Conservation (phyloP, 2,797 vertebrate genomes). For the Orientallactaga sibirica region DNA sequence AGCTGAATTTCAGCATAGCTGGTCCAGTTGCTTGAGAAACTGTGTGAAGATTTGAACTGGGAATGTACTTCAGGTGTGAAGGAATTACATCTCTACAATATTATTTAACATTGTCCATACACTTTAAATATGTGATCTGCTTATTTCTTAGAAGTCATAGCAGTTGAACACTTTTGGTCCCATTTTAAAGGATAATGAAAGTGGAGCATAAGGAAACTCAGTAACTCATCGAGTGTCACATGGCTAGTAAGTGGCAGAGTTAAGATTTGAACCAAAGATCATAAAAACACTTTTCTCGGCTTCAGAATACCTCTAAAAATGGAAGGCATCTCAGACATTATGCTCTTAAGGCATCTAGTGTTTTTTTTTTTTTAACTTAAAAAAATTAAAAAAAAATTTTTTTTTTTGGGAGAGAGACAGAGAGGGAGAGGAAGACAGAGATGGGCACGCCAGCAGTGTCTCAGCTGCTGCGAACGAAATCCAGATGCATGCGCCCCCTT, state of each 20-base stretch:
- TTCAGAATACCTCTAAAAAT: conserved; percentile 8
- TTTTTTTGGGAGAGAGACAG: not conserved
- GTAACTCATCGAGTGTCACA: not conserved
- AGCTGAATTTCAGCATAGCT: conserved; percentile 36
- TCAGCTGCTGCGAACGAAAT: no score
- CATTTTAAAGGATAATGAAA: conserved; percentile 26
- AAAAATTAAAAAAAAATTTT: not conserved
- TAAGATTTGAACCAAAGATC: conserved; percentile 17
- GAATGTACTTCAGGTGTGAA: conserved; percentile 33
- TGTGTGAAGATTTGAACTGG: not conserved
- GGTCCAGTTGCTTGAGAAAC: conserved; percentile 12
- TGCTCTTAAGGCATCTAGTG: conserved; percentile 39
- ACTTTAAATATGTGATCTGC: not conserved
- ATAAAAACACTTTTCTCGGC: conserved; percentile 11
- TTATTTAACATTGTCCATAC: not conserved
- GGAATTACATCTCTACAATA: conserved; percentile 3
- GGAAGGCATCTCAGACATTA: not conserved
- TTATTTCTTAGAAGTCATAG: conserved; percentile 17
- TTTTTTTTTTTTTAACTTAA: not conserved
- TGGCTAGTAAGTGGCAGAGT: not conserved
- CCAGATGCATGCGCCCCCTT: no score
- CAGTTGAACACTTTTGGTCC: not conserved
- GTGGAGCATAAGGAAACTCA: not conserved
- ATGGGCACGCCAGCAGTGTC: no score
- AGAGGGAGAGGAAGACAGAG: no score